Evolutionary conservation across 2,888 invertebrate genomes (phyloP), one percentile per base, ranked within the genome.

Genomic region (Abrostola tripartita): DNA sequence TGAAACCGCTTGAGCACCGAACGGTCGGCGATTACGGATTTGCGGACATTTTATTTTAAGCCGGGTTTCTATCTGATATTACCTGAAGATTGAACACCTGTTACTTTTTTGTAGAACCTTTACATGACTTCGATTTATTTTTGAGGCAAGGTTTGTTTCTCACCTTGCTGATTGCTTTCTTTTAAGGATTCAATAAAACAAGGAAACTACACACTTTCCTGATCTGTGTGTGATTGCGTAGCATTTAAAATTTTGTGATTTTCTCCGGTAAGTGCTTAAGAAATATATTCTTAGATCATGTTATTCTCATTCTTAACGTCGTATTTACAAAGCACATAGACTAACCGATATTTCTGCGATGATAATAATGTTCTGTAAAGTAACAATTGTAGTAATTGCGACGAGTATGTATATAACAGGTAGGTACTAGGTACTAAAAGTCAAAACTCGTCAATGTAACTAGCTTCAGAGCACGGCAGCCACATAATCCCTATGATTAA

Each of bases 1-100:
- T 91, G 84, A 85, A 89, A 86, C 65, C 75, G 80, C 63, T 76
- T 74, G 74, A 54, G 50, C 61, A 65, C 35, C 53, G 42, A 68
- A 56, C 40, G 50, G 7, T 10, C 37, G 40, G n/a, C 47, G 35
- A 37, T 37, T 40, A 40, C 40, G 47, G 38, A 36, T 49, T 61
- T 58, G 57, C 36, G 8, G 24, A 6, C 11, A 50, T 7, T 50
- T 47, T 24, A 47, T 24, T 47, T 47, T 6, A 24, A 9, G 14
- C 14, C 24, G 9, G 44, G 5, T 4, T 24, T 9, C 24, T 5
- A 47, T 47, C 9, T 42, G 0, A 24, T 40, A 41, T 41, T 5
- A n/a, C n/a, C 10, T 24, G 44, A 47, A 47, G 9, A 47, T 47
- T 47, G 24, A 14, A 47, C 44, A 14, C 44, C 8, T 14, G 44